Evolutionary conservation across 2,113 vertebrate genomes (phyloP).

Genomic region (Rhagologus leucostigma): DNA sequence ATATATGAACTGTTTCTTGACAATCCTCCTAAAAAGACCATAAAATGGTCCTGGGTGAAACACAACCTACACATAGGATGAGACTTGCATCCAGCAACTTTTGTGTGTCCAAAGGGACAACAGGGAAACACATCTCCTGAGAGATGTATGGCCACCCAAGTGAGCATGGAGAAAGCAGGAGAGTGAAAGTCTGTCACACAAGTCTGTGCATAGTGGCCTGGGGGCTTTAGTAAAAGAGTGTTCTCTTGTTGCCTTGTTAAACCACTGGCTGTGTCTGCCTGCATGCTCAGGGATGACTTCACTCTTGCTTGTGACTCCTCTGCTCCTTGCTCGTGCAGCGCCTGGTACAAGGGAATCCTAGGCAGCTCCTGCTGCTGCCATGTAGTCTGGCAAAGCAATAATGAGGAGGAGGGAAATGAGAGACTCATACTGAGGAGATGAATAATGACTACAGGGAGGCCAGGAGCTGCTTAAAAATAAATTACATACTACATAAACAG

Average conservation of each 20-base stretch:
- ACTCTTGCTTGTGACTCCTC: neutral
- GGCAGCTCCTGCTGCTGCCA: neutral
- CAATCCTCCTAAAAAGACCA: neutral
- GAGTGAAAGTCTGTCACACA: neutral
- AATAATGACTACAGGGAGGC: neutral
- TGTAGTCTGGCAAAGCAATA: neutral
- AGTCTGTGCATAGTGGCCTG: neutral
- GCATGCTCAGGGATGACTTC: neutral
- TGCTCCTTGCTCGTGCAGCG: neutral
- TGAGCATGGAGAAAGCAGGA: neutral
- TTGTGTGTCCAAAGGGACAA: neutral
- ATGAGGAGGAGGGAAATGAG: neutral
- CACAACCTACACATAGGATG: neutral
- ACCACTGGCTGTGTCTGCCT: neutral
- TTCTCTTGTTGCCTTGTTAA: neutral
- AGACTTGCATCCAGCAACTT: neutral
- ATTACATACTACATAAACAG: neutral
- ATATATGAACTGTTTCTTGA: neutral
- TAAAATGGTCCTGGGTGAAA: neutral
- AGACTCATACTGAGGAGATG: neutral
- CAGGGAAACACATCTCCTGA: neutral
- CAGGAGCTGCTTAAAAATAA: neutral
- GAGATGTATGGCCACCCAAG: neutral
- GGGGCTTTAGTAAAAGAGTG: neutral
- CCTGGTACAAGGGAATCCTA: neutral